Base-by-base conservation (phyloP, 2,888 invertebrate species). In the Caradrina kadenii region DNA sequence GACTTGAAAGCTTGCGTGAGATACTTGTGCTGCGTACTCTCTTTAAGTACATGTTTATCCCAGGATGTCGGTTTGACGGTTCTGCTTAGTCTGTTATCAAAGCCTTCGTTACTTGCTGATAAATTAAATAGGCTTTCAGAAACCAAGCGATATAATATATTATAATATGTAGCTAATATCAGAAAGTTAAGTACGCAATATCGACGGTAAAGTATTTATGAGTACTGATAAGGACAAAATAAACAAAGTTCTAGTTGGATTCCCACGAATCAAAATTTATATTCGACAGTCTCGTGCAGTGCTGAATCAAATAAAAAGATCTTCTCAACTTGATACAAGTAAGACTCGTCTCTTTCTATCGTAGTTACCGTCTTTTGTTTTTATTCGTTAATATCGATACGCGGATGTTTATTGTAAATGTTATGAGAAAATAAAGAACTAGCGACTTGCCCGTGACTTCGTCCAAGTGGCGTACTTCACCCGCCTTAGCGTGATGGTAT, bases 211-310 rank as follows among this genome's bases (percentile, higher is more conserved):
- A 52, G 19, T 56, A 50, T 35, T 62, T 22, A 50, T 22, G 6
- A 45, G 31, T 71, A 19, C 55, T 70, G 70, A 70, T 72, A 71
- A 63, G 17, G 21, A 19, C n/a, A n/a, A 26, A 17, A 45, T 50
- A 22, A 35, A 19, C 17, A 55, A 62, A 26, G 22, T 39, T 63
- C 35, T 26, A 53, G 4, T 58, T n/a, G 39, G 17, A 58, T 49
- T 53, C 35, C 11, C 39, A 11, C 15, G 8, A 70, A 48, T 56
- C 35, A 48, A 58, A 39, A 56, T 62, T 19, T 35, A 42, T 49
- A 11, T 26, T 39, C 35, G 1, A n/a, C 10, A 4, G 15, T 11
- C 15, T 19, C 0, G 2, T 45, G 21, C 11, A 26, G 8, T 22
- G n/a, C 4, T 13, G 0, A 19, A 22, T 3, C 7, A 49, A 39